phyloP scores from a whole-genome alignment of 2,113 vertebrate species.

The Bombycilla garrulus region DNA sequence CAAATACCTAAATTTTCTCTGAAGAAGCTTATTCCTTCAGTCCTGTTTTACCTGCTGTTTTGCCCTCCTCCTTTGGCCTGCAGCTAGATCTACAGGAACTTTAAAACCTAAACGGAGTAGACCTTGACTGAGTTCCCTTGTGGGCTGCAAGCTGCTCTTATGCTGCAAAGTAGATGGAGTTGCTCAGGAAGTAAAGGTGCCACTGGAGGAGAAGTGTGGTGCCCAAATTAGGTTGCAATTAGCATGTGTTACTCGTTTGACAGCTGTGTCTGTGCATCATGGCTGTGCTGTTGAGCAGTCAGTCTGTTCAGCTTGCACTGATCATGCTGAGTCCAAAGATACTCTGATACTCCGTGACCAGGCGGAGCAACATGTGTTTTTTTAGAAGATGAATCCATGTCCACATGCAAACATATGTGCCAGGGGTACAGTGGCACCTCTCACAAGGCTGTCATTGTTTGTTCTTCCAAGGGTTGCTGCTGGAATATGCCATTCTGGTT shows the following conservation, averaged over 20 bases:
- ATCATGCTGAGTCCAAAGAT: background rate
- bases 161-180: background rate
- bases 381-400: background rate
- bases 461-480: constrained; percentile 70
- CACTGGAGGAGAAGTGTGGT: background rate
- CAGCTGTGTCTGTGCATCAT: fast-evolving
- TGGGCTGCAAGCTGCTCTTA: background rate
- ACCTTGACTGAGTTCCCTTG: background rate
- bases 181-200: background rate
- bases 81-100: background rate
- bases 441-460: constrained; percentile 46
- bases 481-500: constrained; percentile 70
- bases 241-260: fast-evolving
- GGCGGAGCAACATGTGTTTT: background rate
- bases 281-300: background rate
- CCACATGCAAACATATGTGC: background rate
- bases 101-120: constrained; percentile 11
- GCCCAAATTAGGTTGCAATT: background rate
- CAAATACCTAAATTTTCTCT: constrained; percentile 9
- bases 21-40: background rate
- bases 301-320: background rate
- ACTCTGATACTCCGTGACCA: background rate
- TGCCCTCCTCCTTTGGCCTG: background rate
- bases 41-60: constrained; percentile 27
- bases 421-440: background rate